phyloP scores from a whole-genome alignment of 2,888 invertebrate species.

The Didymodactylos carnosus region DNA sequence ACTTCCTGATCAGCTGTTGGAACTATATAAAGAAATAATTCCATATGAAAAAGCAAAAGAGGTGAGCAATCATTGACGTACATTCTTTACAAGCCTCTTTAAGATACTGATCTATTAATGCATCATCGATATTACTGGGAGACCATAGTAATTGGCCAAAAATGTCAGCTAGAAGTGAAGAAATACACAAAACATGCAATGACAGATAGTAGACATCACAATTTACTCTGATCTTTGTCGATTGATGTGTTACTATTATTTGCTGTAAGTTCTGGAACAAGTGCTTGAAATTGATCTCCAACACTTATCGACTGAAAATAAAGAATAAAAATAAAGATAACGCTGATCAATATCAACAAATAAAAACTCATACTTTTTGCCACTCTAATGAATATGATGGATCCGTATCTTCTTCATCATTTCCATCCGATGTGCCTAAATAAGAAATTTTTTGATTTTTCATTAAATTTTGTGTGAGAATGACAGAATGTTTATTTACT shows the following conservation, averaged over 20 bases:
- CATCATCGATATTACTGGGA: background rate
- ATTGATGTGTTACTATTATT: no score
- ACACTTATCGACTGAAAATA: background rate
- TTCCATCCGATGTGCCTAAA: no score
- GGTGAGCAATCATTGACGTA: background rate
- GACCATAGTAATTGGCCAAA: background rate
- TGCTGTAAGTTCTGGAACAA: background rate
- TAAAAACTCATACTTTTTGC: background rate
- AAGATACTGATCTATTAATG: background rate
- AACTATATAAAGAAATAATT: background rate
- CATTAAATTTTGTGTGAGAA: no score
- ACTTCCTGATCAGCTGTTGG: background rate
- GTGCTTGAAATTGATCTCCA: background rate
- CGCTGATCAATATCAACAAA: no score
- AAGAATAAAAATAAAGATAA: no score
- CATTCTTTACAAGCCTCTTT: background rate
- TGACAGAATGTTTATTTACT: no score
- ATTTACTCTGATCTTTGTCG: no score
- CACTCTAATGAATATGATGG: background rate
- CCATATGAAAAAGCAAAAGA: no score
- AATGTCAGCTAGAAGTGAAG: no score
- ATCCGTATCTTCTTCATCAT: background rate
- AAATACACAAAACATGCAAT: no score
- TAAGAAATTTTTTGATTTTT: no score
- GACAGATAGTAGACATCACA: no score